A percentile compares a stretch with the other conserved stretches of the same genome.
These are phyloP conservation scores for Gymnopithys bicolor DNA, from an alignment of 2,797 vertebrate genomes.

Conservation along the genomic window DNA sequence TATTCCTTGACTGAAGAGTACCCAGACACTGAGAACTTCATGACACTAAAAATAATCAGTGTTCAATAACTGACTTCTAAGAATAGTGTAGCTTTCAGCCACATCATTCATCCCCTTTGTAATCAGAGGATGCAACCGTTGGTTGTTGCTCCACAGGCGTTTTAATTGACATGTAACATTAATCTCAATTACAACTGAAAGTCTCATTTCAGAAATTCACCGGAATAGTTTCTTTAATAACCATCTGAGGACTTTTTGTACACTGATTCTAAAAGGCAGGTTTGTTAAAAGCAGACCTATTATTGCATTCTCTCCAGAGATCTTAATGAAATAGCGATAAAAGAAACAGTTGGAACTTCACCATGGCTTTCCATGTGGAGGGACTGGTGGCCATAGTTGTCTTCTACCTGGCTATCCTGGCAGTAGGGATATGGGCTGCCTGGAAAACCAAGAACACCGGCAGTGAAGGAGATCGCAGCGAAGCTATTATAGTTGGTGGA, in stretches of 20 bases:
- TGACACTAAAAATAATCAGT: neutral
- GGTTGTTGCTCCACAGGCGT: neutral
- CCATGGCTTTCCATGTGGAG: constrained; percentile 91
- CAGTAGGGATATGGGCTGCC: constrained; percentile 97
- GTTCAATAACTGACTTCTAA: neutral
- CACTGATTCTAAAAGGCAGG: neutral
- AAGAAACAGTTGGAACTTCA: constrained; percentile 9
- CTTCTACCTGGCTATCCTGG: constrained; percentile 92
- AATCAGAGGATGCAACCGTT: neutral
- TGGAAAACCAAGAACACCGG: constrained; percentile 95
- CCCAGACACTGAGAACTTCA: neutral
- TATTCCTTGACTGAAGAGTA: neutral
- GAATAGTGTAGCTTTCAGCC: neutral
- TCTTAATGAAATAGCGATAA: constrained; percentile 59
- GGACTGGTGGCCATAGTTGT: constrained; percentile 92
- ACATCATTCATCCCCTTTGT: neutral
- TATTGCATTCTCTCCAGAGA: constrained; percentile 39
- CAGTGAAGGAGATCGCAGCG: constrained; percentile 84
- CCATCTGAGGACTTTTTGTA: neutral
- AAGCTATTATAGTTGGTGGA: constrained; percentile 95
- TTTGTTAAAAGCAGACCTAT: neutral
- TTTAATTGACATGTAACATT: neutral
- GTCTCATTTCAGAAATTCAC: neutral
- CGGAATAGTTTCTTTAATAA: neutral
- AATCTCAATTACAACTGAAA: neutral